Base-by-base conservation (phyloP, 2,888 invertebrate genomes). In the Chouioia cunea region DNA sequence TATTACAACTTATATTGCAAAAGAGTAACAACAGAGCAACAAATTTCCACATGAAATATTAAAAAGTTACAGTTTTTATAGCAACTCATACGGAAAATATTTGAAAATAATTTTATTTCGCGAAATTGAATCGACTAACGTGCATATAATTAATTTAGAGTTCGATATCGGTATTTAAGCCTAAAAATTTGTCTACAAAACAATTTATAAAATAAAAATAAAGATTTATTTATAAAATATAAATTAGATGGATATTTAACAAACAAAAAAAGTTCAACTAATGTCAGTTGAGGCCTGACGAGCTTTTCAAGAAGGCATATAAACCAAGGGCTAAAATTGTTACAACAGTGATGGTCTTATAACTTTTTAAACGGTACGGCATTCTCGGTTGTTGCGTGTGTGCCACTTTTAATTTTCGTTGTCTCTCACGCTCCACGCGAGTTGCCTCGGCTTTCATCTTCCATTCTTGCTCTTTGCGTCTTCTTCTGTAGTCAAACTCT, bases 401-500 rank as follows among this genome's bases (percentile, higher is more conserved):
- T 2, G 81, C 80, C 23, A 84, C 77, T 76, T 79, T 81, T 18
- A 84, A 70, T 66, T 81, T 76, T 53, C 78, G 75, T 70, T 78
- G 76, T 18, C 80, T 80, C 70, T 85, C 85, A 53, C 81, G 75
- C 57, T 85, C 84, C 20, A 76, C 72, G 48, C 82, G 80, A 70
- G 73, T 79, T 12, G 79, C 81, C 68, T 84, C 83, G 0, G 82
- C 79, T 60, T 81, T 81, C 36, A 76, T 70, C 68, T 82, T 82
- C 85, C 85, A 85, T 66, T 85, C 84, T 71, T 82, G 83, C 65
- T 85, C 83, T 79, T 85, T 87, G 83, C 92, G 88, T 86, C 93
- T 93, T 91, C 94, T 88, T 87, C 88, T 83, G 86, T 87, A 80
- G 91, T 91, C 77, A 90, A 88, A 81, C 88, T 89, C 78, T 89